Conservation (phyloP, 2,888 invertebrate genomes). For the Podotricha telesiphe region DNA sequence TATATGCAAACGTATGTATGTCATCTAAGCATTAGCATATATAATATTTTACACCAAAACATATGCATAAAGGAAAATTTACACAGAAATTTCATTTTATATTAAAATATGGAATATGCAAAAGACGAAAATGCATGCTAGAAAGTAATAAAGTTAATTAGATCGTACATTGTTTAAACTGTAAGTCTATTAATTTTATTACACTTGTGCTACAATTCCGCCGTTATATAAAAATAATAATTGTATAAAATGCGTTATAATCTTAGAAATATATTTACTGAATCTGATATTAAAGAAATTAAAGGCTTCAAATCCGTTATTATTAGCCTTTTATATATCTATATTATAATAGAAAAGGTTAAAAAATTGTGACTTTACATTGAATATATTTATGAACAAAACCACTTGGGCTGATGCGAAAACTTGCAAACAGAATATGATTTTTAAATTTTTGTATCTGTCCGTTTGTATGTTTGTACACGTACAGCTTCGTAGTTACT, state of each 20-base stretch:
- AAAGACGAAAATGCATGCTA: constrained; percentile 28
- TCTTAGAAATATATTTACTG: neutral
- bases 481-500: no score
- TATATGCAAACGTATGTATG: neutral
- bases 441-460: no score
- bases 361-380: no score
- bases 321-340: no score
- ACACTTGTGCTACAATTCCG: constrained; percentile 1
- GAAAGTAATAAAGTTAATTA: constrained; percentile 29
- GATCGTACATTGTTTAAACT: constrained; percentile 19
- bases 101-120: constrained; percentile 28
- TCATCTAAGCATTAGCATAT: neutral
- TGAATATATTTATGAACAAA: no score
- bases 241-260: neutral
- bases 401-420: no score
- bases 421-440: no score
- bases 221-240: neutral
- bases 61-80: constrained; percentile 26
- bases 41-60: constrained; percentile 1
- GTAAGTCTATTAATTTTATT: constrained; percentile 20
- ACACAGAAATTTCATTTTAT: constrained; percentile 23
- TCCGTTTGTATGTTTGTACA: no score
- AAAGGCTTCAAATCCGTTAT: no score
- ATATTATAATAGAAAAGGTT: no score
- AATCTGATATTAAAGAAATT: no score